Conservation (phyloP, 2,888 invertebrate species). For the Chirona hameri region DNA sequence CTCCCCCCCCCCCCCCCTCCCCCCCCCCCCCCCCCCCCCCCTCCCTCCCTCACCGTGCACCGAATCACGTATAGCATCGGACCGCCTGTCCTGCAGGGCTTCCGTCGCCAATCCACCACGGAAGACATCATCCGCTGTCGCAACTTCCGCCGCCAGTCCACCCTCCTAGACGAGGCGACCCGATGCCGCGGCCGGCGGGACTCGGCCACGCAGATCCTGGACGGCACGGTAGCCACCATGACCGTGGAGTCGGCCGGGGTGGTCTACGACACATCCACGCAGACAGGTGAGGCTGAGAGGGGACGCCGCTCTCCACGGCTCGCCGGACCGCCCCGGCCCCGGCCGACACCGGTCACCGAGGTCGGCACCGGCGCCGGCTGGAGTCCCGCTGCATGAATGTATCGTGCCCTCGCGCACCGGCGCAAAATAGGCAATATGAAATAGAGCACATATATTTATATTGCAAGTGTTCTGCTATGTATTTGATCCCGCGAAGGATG, state of each 20-base stretch:
- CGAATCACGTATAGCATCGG: too few species aligned
- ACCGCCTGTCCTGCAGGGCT: conserved; percentile 56
- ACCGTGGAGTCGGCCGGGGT: conserved; percentile 68
- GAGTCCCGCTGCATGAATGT: background rate
- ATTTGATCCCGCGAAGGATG: too few species aligned
- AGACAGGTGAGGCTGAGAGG: conserved; percentile 38
- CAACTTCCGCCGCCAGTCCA: conserved; percentile 84
- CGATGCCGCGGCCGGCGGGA: conserved; percentile 67
- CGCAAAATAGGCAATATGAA: too few species aligned
- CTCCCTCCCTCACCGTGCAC: too few species aligned
- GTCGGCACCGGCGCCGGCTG: too few species aligned
- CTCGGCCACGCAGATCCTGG: conserved; percentile 83
- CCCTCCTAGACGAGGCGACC: conserved; percentile 53
- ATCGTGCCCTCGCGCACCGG: background rate
- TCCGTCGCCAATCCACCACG: conserved; percentile 82
- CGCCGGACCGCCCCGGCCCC: too few species aligned
- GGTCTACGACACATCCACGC: conserved; percentile 40
- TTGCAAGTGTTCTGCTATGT: too few species aligned
- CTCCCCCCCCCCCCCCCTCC: too few species aligned
- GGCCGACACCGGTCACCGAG: too few species aligned
- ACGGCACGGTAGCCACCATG: conserved; percentile 88
- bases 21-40: too few species aligned
- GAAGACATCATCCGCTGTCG: conserved; percentile 90
- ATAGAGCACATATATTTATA: too few species aligned
- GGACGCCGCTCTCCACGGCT: too few species aligned